Evolutionary conservation across 2,797 vertebrate genomes (phyloP), one percentile per base, ranked within the genome.

Genomic region (Euthynnus affinis): DNA sequence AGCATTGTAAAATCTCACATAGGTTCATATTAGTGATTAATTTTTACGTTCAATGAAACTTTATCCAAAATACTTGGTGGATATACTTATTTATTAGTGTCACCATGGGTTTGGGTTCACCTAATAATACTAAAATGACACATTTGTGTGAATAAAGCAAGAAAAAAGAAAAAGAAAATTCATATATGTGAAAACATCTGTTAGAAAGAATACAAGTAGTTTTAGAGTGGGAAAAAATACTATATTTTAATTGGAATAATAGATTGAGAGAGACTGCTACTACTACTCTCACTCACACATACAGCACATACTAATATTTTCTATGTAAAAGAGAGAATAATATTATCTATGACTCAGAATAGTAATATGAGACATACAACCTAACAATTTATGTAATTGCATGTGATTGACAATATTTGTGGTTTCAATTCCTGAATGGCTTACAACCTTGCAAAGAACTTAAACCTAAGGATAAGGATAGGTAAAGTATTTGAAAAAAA

Each of bases 331-430:
- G 22, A 57, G n/a, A 68, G 29, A 37, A 58, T 60, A 49, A 51
- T 44, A 65, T 13, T 56, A 32, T 60, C 6, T 74, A 15, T 82
- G 74, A 74, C 52, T 84, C 74, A 82, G 61, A 82, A 18, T 74
- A 40, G 29, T 40, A 40, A 69, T 75, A 51, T 80, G 77, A 89
- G 51, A 40, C 77, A 86, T 67, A n/a, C 12, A 22, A 10, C 17
- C 51, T 25, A 44, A 48, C 17, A 48, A 4, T 67, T 22, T 27
- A 69, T 53, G 23, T 37, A 52, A 71, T 49, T 60, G 4, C 52
- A 62, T 51, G 29, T 53, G 22, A 81, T 37, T 71, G 59, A 68
- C 29, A 48, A 58, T 65, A 55, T 67, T 77, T 68, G 44, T 68
- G 61, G 78, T 78, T 85, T 83, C 61, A 76, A 67, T 78, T 66